These are phyloP conservation scores for Clitarchus hookeri DNA, from an alignment of 2,888 invertebrate genomes.

Conservation along the genomic window DNA sequence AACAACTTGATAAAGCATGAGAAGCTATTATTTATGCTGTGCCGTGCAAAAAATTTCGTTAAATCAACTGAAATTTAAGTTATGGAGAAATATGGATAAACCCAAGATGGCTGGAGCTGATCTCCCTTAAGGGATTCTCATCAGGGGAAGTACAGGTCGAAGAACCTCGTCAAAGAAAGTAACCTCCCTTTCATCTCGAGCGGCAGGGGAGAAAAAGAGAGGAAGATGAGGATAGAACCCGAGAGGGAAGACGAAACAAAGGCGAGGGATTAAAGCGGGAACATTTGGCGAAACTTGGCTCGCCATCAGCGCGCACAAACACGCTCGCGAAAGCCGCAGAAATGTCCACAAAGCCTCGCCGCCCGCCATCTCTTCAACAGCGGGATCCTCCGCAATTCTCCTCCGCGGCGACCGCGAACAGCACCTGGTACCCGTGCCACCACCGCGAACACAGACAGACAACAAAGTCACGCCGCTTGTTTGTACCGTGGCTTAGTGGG, in stretches of 20 bases:
- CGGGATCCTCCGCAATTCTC: neutral
- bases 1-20: no score
- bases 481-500: no score
- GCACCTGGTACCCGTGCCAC: neutral
- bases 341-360: constrained; percentile 5
- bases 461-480: neutral
- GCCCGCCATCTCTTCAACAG: neutral
- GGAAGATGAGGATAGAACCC: neutral
- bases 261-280: neutral
- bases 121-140: no score
- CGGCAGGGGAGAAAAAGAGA: neutral
- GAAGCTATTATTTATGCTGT: no score
- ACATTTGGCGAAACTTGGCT: neutral
- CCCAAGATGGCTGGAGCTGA: no score
- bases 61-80: no score
- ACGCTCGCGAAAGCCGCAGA: neutral
- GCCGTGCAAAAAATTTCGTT: no score
- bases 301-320: no score
- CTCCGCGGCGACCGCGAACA: neutral
- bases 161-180: no score
- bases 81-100: no score
- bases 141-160: no score
- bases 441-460: neutral
- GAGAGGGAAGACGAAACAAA: neutral
- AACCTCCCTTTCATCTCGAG: no score